Percentiles rank a stretch among this genome's conserved stretches.
These are phyloP conservation scores for Psittacara wagleri DNA, from an alignment of 2,113 vertebrate species.

Conservation along the genomic window DNA sequence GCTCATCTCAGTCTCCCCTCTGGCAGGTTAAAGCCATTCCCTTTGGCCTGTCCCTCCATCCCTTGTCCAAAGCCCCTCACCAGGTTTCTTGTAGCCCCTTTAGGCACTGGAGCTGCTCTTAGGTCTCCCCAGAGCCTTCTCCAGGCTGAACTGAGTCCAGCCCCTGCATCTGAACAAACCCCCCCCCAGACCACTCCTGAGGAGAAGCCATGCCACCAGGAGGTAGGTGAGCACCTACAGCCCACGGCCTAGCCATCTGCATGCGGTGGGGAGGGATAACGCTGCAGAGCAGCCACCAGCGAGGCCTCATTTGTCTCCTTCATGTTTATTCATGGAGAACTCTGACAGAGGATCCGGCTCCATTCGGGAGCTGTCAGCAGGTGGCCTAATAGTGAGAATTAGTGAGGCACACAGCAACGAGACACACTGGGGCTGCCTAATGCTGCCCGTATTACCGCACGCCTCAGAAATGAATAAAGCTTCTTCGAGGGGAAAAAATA, in stretches of 20 bases:
- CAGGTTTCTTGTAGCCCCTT: neutral
- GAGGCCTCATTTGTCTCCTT: conserved; percentile 63
- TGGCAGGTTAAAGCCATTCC: neutral
- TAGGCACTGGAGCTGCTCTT: neutral
- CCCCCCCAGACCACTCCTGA: accelerated
- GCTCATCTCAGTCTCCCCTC: neutral
- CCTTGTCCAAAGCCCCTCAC: neutral
- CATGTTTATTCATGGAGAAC: conserved; percentile 56
- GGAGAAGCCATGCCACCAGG: neutral
- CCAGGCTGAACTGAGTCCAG: neutral
- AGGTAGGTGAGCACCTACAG: accelerated
- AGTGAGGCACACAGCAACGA: conserved; percentile 54
- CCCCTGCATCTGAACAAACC: accelerated
- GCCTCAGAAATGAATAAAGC: conserved; percentile 60
- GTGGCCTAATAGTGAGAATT: conserved; percentile 61
- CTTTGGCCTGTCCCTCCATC: neutral
- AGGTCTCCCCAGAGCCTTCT: neutral
- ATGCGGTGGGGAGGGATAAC: neutral
- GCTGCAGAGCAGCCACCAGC: neutral
- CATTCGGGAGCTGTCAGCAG: conserved; percentile 55
- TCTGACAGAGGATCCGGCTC: conserved; percentile 18
- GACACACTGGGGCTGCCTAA: conserved; percentile 37
- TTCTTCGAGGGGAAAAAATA: conserved; percentile 61
- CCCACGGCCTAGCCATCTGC: neutral
- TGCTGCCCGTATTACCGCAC: conserved; percentile 23